phyloP scores from a whole-genome alignment of 2,113 vertebrate genomes.

The Dunckerocampus dactyliophorus region DNA sequence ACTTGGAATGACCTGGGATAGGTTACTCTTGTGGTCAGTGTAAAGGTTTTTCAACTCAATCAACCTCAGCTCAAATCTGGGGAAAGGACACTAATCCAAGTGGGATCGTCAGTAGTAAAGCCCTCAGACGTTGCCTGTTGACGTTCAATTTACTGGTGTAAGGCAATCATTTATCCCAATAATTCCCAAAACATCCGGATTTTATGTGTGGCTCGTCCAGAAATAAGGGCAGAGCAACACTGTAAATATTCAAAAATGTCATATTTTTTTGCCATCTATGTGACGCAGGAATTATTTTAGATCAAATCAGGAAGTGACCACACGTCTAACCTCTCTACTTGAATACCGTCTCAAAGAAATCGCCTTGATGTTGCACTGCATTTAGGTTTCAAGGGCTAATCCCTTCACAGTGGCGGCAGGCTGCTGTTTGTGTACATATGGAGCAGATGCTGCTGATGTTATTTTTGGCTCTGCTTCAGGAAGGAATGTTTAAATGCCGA shows the following conservation, averaged over 20 bases:
- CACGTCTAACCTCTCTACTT: neutral
- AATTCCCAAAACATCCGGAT: constrained; percentile 10
- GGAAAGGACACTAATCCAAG: too few relatives aligned
- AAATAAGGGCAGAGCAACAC: neutral
- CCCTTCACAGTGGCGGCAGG: constrained; percentile 15
- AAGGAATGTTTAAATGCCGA: constrained; percentile 18
- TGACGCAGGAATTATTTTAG: neutral
- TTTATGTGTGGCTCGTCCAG: constrained; percentile 1
- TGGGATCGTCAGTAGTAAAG: too few relatives aligned
- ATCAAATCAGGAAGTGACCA: neutral
- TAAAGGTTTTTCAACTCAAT: too few relatives aligned
- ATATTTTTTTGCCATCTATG: neutral
- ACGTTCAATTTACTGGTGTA: constrained; percentile 7
- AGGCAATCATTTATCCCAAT: constrained; percentile 6
- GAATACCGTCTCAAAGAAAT: constrained; percentile 4
- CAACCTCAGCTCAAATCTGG: too few relatives aligned
- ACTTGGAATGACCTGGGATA: too few relatives aligned
- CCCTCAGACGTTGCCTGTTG: too few relatives aligned
- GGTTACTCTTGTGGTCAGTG: too few relatives aligned
- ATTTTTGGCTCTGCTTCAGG: constrained; percentile 25
- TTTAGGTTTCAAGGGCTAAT: constrained; percentile 32
- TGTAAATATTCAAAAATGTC: neutral
- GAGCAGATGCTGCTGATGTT: constrained; percentile 34
- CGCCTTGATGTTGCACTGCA: neutral
- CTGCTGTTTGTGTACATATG: constrained; percentile 33